Evolutionary conservation across 1,140 invertebrate genomes (phyloP), one percentile per base, ranked within the genome.

Genomic region (Drosophila mauritiana): DNA sequence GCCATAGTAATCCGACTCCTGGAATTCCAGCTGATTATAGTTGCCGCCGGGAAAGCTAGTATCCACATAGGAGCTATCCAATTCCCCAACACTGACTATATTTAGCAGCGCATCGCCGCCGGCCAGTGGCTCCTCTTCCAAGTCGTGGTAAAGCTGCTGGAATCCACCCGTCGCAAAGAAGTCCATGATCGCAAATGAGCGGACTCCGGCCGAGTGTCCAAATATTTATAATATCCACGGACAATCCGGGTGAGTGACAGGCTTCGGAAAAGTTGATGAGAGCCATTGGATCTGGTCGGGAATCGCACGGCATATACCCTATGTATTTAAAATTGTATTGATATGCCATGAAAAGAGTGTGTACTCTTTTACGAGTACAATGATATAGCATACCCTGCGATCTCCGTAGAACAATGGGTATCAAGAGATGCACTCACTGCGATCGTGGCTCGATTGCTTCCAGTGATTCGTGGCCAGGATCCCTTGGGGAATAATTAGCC

Each of bases 111-210:
- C 45, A 46, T 58, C 53, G 40, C 42, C 20, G 17, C 20, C n/a
- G 57, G 34, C 36, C 31, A 52, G 49, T 13, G 15, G 13, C 20
- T 73, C 62, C 13, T 91, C 86, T n/a, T 88, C 73, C 48, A 91
- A 63, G 7, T 91, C 90, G 54, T 57, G 82, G 73, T 80, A 90
- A 43, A 91, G 80, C 84, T 91, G 90, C 56, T 91, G 90, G 49
- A 91, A 91, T 36, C 75, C 90, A 42, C 90, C 90, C 48, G 86
- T 84, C 34, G 90, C 90, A 80, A 91, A 91, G 86, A 91, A 91
- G 34, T 91, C 90, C 90, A 91, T 91, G 45, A 11, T 46, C 31
- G 46, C 65, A 74, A 84, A 84, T 89, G 80, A 73, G 15, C 51
- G 20, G 15, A 8, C 17, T 11, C 22, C 13, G 13, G 40, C 0